Percentiles rank a stretch among this genome's conserved stretches.
Evolutionary conservation across 2,888 invertebrate species (phyloP).

Genomic region (Tenthredo notha): DNA sequence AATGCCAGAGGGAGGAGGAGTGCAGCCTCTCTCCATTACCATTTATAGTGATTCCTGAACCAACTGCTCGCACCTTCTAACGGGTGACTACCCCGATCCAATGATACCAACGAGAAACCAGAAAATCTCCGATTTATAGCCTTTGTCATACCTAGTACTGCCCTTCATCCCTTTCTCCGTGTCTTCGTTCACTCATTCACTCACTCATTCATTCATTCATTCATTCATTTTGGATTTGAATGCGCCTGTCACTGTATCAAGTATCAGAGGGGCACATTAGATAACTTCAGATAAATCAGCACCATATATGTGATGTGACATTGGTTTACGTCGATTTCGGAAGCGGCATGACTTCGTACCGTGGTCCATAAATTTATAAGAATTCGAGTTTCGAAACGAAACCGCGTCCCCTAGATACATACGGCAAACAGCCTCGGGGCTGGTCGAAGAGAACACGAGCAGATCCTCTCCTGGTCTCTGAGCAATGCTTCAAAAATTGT

Average conservation of each 20-base stretch:
- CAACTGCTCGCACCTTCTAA: conserved; percentile 64
- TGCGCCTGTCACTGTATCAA: background rate
- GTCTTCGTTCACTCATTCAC: too few species aligned
- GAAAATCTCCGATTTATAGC: conserved; percentile 66
- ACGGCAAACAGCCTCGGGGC: background rate
- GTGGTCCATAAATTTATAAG: conserved; percentile 30
- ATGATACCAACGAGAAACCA: conserved; percentile 57
- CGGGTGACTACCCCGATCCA: conserved; percentile 59
- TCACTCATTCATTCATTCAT: background rate
- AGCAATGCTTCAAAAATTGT: conserved; percentile 25
- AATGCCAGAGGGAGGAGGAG: conserved; percentile 53
- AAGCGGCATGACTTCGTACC: background rate
- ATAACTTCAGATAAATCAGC: conserved; percentile 8
- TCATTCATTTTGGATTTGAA: background rate
- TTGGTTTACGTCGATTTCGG: conserved; percentile 13
- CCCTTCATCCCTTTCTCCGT: background rate
- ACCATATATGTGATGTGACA: background rate
- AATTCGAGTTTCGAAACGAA: background rate
- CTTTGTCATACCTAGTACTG: conserved; percentile 63
- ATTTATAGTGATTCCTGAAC: conserved; percentile 78
- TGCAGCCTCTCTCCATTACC: conserved; percentile 73
- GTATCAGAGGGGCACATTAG: background rate
- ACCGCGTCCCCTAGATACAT: background rate
- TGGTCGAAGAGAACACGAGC: background rate
- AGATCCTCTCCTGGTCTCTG: background rate